Conservation (phyloP, 2,113 vertebrate species). For the Malurus alboscapulatus region DNA sequence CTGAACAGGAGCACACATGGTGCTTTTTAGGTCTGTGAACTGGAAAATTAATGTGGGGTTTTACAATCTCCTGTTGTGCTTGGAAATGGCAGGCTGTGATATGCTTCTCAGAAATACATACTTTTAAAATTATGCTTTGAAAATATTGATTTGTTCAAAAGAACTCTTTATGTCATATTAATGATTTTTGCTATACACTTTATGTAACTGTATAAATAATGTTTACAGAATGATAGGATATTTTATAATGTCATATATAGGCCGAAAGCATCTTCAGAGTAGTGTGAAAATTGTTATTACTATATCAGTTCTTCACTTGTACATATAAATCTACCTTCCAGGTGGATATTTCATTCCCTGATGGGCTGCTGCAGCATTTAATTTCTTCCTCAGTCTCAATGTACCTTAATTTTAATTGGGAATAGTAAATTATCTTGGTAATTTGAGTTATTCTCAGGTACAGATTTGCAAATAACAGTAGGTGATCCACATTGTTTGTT, state of each 20-base stretch:
- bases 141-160: constrained; percentile 18
- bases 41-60: constrained; percentile 40
- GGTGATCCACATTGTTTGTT: constrained; percentile 1
- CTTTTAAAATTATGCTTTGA: background rate
- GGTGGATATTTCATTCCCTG: constrained; percentile 1
- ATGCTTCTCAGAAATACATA: background rate
- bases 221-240: background rate
- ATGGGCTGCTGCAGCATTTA: background rate
- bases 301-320: background rate
- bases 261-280: constrained; percentile 7
- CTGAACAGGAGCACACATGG: background rate
- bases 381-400: constrained; percentile 5
- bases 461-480: constrained; percentile 5
- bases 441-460: background rate
- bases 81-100: background rate
- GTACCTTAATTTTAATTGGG: constrained; percentile 27
- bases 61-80: background rate
- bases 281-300: background rate
- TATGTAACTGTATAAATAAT: constrained; percentile 16
- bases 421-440: constrained; percentile 1
- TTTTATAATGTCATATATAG: constrained; percentile 6
- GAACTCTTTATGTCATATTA: background rate
- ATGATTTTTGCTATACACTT: background rate
- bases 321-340: background rate
- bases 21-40: constrained; percentile 24